These are phyloP conservation scores for Alviniconcha strummeri DNA, from an alignment of 2,888 invertebrate genomes.

Conservation along the genomic window DNA sequence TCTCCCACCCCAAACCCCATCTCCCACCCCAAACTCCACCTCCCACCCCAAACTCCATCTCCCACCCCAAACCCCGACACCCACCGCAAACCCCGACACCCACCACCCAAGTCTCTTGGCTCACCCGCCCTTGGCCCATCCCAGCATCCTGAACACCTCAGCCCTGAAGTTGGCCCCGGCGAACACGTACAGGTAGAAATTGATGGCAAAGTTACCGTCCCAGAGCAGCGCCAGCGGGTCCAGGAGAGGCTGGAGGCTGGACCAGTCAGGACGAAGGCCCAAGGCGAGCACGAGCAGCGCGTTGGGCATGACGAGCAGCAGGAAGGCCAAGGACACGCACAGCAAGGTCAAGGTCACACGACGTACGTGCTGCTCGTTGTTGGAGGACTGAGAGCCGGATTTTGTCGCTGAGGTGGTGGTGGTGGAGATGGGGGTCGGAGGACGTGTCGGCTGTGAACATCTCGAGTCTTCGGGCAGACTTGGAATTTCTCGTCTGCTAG, in stretches of 20 bases:
- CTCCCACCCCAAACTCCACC: no score
- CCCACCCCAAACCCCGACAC: no score
- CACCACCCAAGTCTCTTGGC: no score
- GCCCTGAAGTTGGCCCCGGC: conserved; percentile 36
- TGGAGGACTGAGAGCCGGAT: not conserved
- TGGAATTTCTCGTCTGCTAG: no score
- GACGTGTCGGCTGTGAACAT: no score
- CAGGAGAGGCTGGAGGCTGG: not conserved
- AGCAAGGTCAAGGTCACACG: conserved; percentile 39
- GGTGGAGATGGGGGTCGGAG: no score
- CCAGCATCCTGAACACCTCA: conserved; percentile 31
- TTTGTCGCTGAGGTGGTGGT: no score
- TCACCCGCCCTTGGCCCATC: not conserved
- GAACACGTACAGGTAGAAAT: conserved; percentile 51
- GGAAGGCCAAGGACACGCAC: conserved; percentile 38
- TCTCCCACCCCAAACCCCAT: no score
- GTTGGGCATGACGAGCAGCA: conserved; percentile 41
- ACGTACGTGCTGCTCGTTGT: not conserved
- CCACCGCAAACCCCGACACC: no score
- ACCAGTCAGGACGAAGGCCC: conserved; percentile 37
- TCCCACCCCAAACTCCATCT: no score
- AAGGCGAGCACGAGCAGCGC: conserved; percentile 37
- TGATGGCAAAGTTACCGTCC: conserved; percentile 50
- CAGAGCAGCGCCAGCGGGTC: conserved; percentile 40
- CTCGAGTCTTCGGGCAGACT: no score